Evolutionary conservation across 2,797 vertebrate species (phyloP).

Genomic region (Harpagifer antarcticus): DNA sequence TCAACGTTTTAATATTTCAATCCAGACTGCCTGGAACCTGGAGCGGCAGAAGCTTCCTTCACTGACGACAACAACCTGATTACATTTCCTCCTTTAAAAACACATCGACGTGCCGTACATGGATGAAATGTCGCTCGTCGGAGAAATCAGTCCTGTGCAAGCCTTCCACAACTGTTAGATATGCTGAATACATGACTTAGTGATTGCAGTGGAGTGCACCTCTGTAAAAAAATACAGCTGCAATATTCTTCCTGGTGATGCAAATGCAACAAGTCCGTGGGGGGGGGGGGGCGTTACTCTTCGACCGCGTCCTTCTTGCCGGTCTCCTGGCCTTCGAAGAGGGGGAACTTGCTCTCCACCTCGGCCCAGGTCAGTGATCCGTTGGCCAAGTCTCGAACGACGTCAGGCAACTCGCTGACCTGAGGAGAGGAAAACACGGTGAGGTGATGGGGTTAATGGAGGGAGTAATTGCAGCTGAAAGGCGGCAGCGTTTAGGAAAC

Average conservation of each 20-base stretch:
- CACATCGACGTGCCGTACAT: constrained; percentile 55
- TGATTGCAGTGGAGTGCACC: constrained; percentile 63
- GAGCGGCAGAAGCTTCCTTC: constrained; percentile 64
- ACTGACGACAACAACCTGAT: constrained; percentile 58
- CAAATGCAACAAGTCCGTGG: constrained; percentile 74
- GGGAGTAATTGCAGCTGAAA: neutral
- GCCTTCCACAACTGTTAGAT: constrained; percentile 65
- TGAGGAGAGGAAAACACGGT: constrained; percentile 59
- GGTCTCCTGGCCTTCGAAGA: constrained; percentile 98
- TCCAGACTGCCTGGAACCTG: constrained; percentile 62
- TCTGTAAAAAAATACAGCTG: constrained; percentile 64
- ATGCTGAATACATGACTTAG: constrained; percentile 72
- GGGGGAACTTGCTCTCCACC: constrained; percentile 92
- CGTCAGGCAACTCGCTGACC: constrained; percentile 91
- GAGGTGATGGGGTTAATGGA: neutral
- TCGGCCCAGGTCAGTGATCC: constrained; percentile 91
- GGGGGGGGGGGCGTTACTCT: constrained; percentile 83
- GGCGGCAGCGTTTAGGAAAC: neutral
- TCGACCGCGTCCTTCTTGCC: constrained; percentile 93
- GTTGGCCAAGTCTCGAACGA: constrained; percentile 92
- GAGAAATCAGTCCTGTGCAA: constrained; percentile 59
- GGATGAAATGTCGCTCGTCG: constrained; percentile 59
- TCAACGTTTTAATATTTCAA: constrained; percentile 64
- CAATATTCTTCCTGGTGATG: constrained; percentile 72
- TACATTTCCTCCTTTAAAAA: constrained; percentile 74